Base-by-base conservation (phyloP, 2,888 invertebrate species). In the Mesoligia furuncula region DNA sequence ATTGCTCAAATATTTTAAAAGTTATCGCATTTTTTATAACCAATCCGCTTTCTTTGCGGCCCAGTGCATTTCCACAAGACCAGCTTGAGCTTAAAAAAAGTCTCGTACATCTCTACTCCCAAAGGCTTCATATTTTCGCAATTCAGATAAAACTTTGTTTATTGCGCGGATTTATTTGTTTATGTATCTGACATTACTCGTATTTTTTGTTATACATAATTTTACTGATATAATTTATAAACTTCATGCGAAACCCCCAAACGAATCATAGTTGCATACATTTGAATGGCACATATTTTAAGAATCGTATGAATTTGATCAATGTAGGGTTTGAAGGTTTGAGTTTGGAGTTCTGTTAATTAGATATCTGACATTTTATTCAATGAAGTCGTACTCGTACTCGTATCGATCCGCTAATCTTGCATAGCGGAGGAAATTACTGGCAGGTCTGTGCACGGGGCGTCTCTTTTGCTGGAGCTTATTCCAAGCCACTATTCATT, bases 61-160 rank as follows among this genome's bases (percentile, higher is more conserved):
- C 15, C 48, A 15, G 17, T 48, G 48, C 64, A 54, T 57, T 73
- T 65, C 36, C 42, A 70, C 45, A 68, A 73, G 36, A 68, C 13
- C 65, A 62, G 13, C 59, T 85, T 75, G 80, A 85, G 89, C 86
- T 72, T 90, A 84, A 87, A 90, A 89, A 92, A 92, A 91, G 92
- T 87, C 90, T 91, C 93, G 92, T 94, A 94, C 94, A 94, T 93
- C 90, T 88, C 75, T 84, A 86, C 88, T 92, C 94, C 92, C 93
- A 89, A 89, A 92, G 91, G 93, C 36, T 82, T 85, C 90, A 87
- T 90, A 87, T 92, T 92, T 90, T 82, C 91, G 87, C 90, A 86
- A 92, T 92, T 90, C 90, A 91, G 93, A 94, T 93, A 94, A 94
- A 93, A 94, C 88, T 93, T 93, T 94, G 94, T 94, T 94, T 94